Conservation (phyloP, 2,797 vertebrate genomes). For the Melanotaenia nigrans region DNA sequence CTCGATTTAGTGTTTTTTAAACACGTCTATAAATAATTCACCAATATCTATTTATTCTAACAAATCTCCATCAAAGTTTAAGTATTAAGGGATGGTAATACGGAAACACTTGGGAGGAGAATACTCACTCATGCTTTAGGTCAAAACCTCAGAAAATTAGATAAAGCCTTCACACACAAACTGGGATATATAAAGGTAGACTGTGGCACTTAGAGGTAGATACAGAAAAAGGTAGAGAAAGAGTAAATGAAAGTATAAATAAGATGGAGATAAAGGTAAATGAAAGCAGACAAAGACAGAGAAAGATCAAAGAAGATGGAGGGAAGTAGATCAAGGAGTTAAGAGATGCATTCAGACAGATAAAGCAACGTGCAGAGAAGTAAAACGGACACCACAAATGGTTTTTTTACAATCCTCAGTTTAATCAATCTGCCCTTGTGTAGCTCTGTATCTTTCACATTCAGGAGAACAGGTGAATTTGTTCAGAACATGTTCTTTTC, state of each 20-base stretch:
- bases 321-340: background rate
- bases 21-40: slow-evolving; percentile 67
- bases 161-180: background rate
- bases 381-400: background rate
- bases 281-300: slow-evolving; percentile 19
- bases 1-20: slow-evolving; percentile 44
- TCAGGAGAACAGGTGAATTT: background rate
- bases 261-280: slow-evolving; percentile 13
- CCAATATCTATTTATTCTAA: slow-evolving; percentile 58
- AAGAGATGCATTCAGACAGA: background rate
- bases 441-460: background rate
- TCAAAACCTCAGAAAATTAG: slow-evolving; percentile 25
- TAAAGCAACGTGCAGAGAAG: slow-evolving; percentile 7
- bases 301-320: background rate
- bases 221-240: background rate
- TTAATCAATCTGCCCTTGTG: background rate
- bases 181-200: background rate
- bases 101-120: slow-evolving; percentile 16
- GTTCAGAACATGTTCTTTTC: too few species aligned
- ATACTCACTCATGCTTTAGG: slow-evolving; percentile 12
- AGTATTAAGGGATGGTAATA: slow-evolving; percentile 41
- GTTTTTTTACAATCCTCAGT: background rate
- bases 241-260: slow-evolving; percentile 26
- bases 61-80: slow-evolving; percentile 71
- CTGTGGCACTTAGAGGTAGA: background rate